phyloP scores from a whole-genome alignment of 1,140 invertebrate genomes.

The Anadara kagoshimensis region DNA sequence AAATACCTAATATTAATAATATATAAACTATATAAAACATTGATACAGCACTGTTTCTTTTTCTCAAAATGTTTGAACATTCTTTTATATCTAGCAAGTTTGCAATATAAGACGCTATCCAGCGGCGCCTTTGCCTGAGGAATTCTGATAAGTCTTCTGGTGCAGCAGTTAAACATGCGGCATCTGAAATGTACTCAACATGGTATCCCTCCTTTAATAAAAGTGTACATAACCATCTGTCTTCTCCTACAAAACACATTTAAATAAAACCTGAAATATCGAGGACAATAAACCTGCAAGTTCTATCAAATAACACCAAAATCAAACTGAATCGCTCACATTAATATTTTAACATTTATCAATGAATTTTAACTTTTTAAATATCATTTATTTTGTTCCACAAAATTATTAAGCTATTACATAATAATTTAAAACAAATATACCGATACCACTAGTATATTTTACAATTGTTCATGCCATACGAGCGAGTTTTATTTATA shows the following conservation, averaged over 20 bases:
- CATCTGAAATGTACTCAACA: conserved; percentile 80
- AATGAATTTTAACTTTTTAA: too few relatives aligned
- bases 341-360: too few relatives aligned
- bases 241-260: conserved; percentile 74
- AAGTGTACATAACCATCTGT: conserved; percentile 81
- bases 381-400: too few relatives aligned
- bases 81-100: conserved; percentile 79
- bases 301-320: background rate
- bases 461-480: too few relatives aligned
- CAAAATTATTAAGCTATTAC: too few relatives aligned
- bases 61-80: conserved; percentile 63
- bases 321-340: too few relatives aligned
- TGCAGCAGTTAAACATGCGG: conserved; percentile 80
- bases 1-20: conserved; percentile 74
- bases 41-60: conserved; percentile 53
- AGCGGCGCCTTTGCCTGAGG: conserved; percentile 79
- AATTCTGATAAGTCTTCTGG: conserved; percentile 80
- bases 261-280: background rate
- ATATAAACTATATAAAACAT: conserved; percentile 62
- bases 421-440: too few relatives aligned
- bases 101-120: conserved; percentile 81
- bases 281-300: background rate
- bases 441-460: too few relatives aligned
- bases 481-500: too few relatives aligned
- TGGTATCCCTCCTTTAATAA: conserved; percentile 79